Base-by-base conservation (phyloP, 1,140 invertebrate genomes). In the Andrena cerasifolii region DNA sequence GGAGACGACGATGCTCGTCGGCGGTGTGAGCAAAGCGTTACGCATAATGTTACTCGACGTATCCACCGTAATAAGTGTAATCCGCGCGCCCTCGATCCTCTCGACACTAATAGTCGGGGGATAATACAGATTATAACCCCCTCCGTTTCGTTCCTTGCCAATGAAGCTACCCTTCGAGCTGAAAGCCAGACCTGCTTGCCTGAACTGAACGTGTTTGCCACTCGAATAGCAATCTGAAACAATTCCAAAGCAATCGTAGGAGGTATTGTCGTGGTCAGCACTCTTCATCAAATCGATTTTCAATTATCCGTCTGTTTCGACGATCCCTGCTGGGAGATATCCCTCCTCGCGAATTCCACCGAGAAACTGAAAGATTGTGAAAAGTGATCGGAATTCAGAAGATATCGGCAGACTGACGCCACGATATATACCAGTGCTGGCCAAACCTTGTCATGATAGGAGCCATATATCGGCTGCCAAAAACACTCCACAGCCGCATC, bases 61-160 rank as follows among this genome's bases (percentile, higher is more conserved):
- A 89, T 86, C 87, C 82, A 77, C 78, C 83, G 78, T 89, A 89
- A 89, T 88, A 88, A 90, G 83, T 90, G 83, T 88, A 91, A 91
- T 90, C 89, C 85, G 83, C 78, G 80, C 86, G 82, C 73, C 85
- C 87, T 81, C 84, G 83, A 90, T 90, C 89, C 88, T 90, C 88
- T 90, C 88, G 82, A 82, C 84, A 89, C 90, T 90, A 90, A 91
- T 91, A 91, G 90, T 90, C 88, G 82, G 84, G 85, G 87, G 90
- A 91, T 91, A 90, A 91, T 90, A 91, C 88, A 89, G 90, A 91
- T 91, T 91, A 91, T 82, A 86, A 86, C 83, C 85, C 88, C 68
- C 53, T 61, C 56, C 70, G 65, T 49, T 62, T 70, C 10, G 75
- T 79, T 80, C 72, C 73, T 80, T 68, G 71, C 59, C 76, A 33